These are phyloP conservation scores for Herminia tarsipennalis DNA, from an alignment of 2,888 invertebrate species.

Conservation along the genomic window DNA sequence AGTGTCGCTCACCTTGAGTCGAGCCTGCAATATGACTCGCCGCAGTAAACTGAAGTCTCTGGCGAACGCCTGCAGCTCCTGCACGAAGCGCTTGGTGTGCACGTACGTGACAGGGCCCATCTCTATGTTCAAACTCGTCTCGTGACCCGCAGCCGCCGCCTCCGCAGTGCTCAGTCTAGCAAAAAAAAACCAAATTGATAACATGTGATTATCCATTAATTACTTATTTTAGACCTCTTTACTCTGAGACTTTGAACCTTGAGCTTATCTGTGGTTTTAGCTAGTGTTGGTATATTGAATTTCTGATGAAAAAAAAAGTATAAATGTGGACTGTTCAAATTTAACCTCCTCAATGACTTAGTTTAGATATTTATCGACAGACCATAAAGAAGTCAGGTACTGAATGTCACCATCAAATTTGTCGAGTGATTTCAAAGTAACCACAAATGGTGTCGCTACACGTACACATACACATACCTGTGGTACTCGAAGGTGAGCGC, in stretches of 20 bases:
- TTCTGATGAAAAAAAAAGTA: too few relatives aligned
- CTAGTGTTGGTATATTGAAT: too few relatives aligned
- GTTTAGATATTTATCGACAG: too few relatives aligned
- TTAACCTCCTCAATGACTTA: too few relatives aligned
- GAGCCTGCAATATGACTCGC: constrained; percentile 90
- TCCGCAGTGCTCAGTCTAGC: constrained; percentile 71
- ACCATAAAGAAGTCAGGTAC: too few relatives aligned
- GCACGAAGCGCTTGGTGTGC: constrained; percentile 96
- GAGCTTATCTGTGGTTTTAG: too few relatives aligned
- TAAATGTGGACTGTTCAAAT: too few relatives aligned
- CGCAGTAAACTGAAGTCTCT: constrained; percentile 93
- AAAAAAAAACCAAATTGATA: neutral
- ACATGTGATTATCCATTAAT: too few relatives aligned
- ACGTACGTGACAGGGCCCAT: constrained; percentile 97
- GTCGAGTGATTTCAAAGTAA: too few relatives aligned
- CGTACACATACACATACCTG: constrained; percentile 53
- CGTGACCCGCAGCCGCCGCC: constrained; percentile 80
- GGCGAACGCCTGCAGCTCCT: constrained; percentile 95
- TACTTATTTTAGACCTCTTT: too few relatives aligned
- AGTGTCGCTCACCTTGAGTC: constrained; percentile 79
- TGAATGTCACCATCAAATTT: too few relatives aligned
- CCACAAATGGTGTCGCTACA: neutral
- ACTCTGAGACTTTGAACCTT: too few relatives aligned
- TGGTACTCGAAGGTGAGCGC: constrained; percentile 92
- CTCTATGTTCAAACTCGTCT: constrained; percentile 90